Base-by-base conservation (phyloP, 1,140 invertebrate genomes). In the Drosophila lacteicornis region DNA sequence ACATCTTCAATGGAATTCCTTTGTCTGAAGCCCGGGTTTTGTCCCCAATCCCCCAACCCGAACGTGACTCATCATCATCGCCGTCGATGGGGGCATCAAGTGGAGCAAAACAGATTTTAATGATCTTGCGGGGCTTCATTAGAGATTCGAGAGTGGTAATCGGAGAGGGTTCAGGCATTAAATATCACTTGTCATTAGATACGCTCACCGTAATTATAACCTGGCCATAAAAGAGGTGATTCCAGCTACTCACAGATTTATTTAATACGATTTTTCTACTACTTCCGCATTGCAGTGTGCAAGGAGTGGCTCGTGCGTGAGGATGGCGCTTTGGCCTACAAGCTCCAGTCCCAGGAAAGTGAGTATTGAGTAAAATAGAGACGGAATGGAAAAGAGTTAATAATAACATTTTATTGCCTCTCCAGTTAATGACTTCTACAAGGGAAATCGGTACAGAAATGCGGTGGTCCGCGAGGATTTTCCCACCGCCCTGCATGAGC, bases 281-380 rank as follows among this genome's bases (percentile, higher is more conserved):
- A 5, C 75, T 79, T 77, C 67, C 81, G 78, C 91, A 68, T 95
- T 95, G 30, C 93, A 97, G 97, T 98, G 38, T 96, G 97, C 91
- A 95, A 96, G 74, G 96, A 98, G 93, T 99, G 98, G 97, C 94
- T 98, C 71, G 96, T 99, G 46, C 96, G 97, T 81, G 97, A 98
- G 93, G 98, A 99, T 93, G 96, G 97, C 50, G 97, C 97, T 11
- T 93, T 98, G 75, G 98, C 98, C 7, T 96, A 98, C 93, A 95
- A 96, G 63, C 94, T 99, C 13, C 98, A 99, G 93, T 96, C 97
- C 91, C 95, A 98, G 93, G 98, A 99, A 94, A 98, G 97, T 96
- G 94, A 94, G 95, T 94, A 51, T n/a, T 43, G 51, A 56, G 17
- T 63, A 15, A 62, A 65, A 19, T 13, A 33, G 7, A 15, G 3